Conservation (phyloP, 2,113 vertebrate species). For the Odocoileus virginianus region DNA sequence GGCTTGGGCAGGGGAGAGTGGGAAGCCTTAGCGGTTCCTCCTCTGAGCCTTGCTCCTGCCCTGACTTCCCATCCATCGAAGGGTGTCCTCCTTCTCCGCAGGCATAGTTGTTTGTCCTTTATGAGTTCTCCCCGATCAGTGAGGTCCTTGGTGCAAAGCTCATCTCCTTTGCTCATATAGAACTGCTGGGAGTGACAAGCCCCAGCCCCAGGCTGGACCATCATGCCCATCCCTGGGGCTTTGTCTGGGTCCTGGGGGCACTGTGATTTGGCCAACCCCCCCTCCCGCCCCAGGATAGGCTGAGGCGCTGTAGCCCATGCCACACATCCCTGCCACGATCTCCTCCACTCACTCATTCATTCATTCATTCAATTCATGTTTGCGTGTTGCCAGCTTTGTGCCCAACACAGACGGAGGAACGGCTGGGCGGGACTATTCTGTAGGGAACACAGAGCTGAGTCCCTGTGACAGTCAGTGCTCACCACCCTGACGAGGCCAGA, state of each 20-base stretch:
- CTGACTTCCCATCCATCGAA: not conserved
- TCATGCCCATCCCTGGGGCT: conserved; percentile 38
- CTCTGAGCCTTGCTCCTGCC: not conserved
- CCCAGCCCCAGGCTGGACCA: not conserved
- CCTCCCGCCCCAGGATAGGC: not conserved
- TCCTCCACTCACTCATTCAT: not conserved
- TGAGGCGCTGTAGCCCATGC: not conserved
- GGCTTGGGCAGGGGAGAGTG: not conserved
- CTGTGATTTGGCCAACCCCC: not conserved
- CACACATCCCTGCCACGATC: not conserved
- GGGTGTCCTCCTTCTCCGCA: not conserved
- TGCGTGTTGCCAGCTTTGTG: not conserved
- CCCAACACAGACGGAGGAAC: not conserved
- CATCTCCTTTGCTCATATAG: not conserved
- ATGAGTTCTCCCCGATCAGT: not conserved
- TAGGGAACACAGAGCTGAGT: not conserved
- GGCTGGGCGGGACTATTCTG: not conserved
- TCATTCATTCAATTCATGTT: not conserved
- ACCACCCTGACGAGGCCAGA: not conserved
- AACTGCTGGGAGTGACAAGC: not conserved
- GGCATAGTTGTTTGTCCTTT: not conserved
- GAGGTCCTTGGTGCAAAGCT: not conserved
- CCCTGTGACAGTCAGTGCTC: not conserved
- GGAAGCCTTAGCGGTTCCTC: not conserved
- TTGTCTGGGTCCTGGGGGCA: conserved; percentile 36